Evolutionary conservation across 2,113 vertebrate species (phyloP).

Genomic region (Piprites chloris): DNA sequence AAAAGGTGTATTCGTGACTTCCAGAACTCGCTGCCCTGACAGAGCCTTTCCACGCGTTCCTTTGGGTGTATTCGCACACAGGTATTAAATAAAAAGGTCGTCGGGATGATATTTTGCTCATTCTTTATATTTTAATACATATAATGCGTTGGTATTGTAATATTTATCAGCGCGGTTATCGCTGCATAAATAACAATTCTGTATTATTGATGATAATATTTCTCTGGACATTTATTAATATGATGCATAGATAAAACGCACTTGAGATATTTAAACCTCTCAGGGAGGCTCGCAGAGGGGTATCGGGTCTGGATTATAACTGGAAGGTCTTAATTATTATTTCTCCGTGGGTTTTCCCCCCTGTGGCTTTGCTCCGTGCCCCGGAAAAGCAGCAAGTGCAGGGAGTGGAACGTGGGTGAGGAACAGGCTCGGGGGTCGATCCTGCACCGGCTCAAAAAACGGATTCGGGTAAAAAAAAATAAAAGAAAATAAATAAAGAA

Average conservation of each 20-base stretch:
- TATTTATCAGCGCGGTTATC: background rate
- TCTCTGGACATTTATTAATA: background rate
- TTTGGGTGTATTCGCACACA: accelerated
- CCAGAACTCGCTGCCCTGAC: background rate
- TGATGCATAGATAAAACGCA: background rate
- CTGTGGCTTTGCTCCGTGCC: background rate
- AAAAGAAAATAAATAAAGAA: background rate
- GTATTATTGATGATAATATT: background rate
- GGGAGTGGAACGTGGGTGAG: background rate
- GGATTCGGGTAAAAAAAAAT: background rate
- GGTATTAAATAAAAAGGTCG: accelerated
- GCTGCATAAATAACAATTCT: background rate
- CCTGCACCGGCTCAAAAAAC: accelerated
- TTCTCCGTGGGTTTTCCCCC: background rate
- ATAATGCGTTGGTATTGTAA: accelerated
- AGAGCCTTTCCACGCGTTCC: accelerated
- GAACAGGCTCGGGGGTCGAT: background rate
- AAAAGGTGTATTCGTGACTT: background rate
- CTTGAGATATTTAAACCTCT: background rate
- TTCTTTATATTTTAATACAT: background rate
- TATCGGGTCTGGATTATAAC: background rate
- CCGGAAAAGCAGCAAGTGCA: background rate
- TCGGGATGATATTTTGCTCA: background rate
- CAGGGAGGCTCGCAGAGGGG: background rate
- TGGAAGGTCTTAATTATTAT: background rate